These are phyloP conservation scores for Heloderma charlesbogerti DNA, from an alignment of 2,113 vertebrate species.

Conservation along the genomic window DNA sequence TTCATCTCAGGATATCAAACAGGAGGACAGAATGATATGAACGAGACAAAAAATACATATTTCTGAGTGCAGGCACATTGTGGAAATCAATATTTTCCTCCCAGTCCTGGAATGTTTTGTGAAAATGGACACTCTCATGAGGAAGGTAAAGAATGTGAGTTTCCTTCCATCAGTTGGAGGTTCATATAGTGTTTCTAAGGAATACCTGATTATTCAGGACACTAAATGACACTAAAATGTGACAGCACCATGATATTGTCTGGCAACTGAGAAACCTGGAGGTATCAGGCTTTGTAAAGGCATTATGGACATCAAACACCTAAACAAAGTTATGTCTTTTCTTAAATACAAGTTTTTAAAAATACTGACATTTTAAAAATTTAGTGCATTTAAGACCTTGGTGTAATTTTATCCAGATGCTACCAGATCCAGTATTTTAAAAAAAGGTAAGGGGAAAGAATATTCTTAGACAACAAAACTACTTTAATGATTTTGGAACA, in stretches of 20 bases:
- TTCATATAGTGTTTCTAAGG: constrained; percentile 15
- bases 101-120: constrained; percentile 33
- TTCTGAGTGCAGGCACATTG: constrained; percentile 23
- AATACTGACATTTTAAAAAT: constrained; percentile 62
- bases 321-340: constrained; percentile 44
- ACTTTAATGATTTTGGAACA: constrained; percentile 73
- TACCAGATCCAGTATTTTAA: constrained; percentile 64
- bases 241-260: constrained; percentile 24
- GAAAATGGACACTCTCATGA: constrained; percentile 31
- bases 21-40: constrained; percentile 9
- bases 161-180: constrained; percentile 25
- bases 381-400: constrained; percentile 64
- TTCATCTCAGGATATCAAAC: constrained; percentile 50
- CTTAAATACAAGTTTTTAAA: constrained; percentile 51
- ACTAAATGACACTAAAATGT: constrained; percentile 11
- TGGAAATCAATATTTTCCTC: constrained; percentile 37
- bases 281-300: constrained; percentile 19
- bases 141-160: constrained; percentile 13
- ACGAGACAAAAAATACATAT: background rate
- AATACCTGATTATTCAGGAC: constrained; percentile 20
- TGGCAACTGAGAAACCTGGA: constrained; percentile 18
- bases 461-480: constrained; percentile 56
- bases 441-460: constrained; percentile 41
- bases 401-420: constrained; percentile 49
- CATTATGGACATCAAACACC: constrained; percentile 30